A percentile compares a stretch with the other conserved stretches of the same genome.
phyloP scores from a whole-genome alignment of 2,113 vertebrate species.

The Nannobrachium achirus region DNA sequence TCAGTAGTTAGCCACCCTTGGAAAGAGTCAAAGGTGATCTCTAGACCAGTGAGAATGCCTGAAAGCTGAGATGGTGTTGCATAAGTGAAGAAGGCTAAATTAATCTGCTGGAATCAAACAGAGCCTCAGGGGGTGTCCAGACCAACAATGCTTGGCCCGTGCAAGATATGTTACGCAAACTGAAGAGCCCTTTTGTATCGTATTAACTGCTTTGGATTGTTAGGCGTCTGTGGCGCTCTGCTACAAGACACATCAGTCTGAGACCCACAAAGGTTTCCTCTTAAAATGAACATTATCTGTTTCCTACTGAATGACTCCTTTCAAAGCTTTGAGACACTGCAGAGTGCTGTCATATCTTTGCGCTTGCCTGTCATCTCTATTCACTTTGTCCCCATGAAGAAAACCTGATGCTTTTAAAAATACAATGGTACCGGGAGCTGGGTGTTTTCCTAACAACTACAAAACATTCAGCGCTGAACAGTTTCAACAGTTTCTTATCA shows the following conservation, averaged over 20 bases:
- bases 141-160: conserved; percentile 67
- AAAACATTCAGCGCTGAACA: neutral
- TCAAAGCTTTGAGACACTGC: conserved; percentile 29
- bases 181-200: conserved; percentile 48
- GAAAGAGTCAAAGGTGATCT: conserved; percentile 67
- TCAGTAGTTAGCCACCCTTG: conserved; percentile 66
- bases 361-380: neutral
- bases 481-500: neutral
- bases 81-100: conserved; percentile 72
- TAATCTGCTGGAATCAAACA: conserved; percentile 73
- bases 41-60: conserved; percentile 59
- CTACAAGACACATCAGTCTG: conserved; percentile 23
- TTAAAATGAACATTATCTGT: conserved; percentile 26
- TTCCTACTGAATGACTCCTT: conserved; percentile 9
- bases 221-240: conserved; percentile 8
- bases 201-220: conserved; percentile 26
- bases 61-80: conserved; percentile 71
- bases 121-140: conserved; percentile 57
- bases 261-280: conserved; percentile 42
- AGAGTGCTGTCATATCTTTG: neutral
- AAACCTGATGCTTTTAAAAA: neutral
- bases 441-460: neutral
- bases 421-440: no score
- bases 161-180: conserved; percentile 64
- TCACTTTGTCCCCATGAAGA: neutral